Evolutionary conservation across 2,888 invertebrate species (phyloP), one percentile per base, ranked within the genome.

Genomic region (Habroteleia sp.): DNA sequence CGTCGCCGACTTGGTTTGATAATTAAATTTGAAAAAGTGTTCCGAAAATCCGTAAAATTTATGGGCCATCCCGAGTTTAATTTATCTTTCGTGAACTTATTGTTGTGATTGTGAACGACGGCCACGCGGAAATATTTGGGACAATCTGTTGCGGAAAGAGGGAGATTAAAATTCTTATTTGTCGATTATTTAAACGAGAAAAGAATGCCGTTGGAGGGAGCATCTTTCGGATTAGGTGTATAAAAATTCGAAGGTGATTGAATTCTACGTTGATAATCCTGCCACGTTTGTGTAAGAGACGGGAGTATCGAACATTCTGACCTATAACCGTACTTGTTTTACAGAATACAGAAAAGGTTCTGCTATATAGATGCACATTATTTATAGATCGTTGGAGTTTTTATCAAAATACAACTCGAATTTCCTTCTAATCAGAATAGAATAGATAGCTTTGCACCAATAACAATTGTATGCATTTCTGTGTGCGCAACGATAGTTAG

Each of bases 391-490:
- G 23, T 4, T 13, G 4, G 31, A 42, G 5, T 42, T 69, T 54
- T 44, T 50, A 37, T 52, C 29, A 25, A 3, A 60, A 58, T 6
- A n/a, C n/a, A n/a, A n/a, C 4, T n/a, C 1, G 20, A 11, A 17
- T 58, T 58, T 68, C 27, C 56, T 68, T 58, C 48, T 58, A 50
- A 50, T 60, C 69, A 46, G 52, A 46, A 37, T 27, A 6, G 48
- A 48, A 13, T n/a, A 33, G 17, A 41, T 27, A 62, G 31, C 39
- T 54, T 52, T 39, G 16, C 25, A 31, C 25, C 35, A 8, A 37
- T 39, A 16, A 50, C 27, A 52, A 2, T 35, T 7, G 31, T 33
- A 16, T 1, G 4, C 4, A 2, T 4, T 2, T 14, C 8, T 11
- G 23, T 13, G 6, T 11, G 27, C 27, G 29, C 17, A 52, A 68